phyloP scores from a whole-genome alignment of 2,113 vertebrate genomes.

The Hydrolagus affinis region DNA sequence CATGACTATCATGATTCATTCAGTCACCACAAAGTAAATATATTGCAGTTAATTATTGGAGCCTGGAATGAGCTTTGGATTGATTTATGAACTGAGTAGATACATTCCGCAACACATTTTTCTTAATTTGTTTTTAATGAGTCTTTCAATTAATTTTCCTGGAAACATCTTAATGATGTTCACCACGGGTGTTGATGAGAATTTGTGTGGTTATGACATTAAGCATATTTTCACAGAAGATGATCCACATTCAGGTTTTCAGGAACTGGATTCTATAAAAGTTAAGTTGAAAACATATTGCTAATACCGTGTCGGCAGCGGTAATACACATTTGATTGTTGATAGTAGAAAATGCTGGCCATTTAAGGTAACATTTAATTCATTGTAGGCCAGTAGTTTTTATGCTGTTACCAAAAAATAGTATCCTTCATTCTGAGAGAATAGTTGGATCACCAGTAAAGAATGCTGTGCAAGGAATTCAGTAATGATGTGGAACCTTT shows the following conservation, averaged over 20 bases:
- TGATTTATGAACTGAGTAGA: constrained; percentile 92
- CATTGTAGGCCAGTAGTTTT: too few species aligned
- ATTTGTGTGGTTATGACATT: constrained; percentile 32
- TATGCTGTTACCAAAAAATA: too few species aligned
- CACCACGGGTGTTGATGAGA: constrained; percentile 79
- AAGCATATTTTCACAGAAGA: constrained; percentile 26
- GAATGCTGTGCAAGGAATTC: too few species aligned
- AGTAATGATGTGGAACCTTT: too few species aligned
- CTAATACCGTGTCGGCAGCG: background rate
- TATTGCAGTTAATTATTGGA: constrained; percentile 92
- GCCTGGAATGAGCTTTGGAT: constrained; percentile 72
- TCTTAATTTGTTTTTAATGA: constrained; percentile 99
- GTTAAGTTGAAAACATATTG: background rate
- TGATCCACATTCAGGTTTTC: constrained; percentile 11
- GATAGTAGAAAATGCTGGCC: constrained; percentile 1
- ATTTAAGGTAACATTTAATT: background rate
- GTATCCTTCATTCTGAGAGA: too few species aligned
- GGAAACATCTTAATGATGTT: constrained; percentile 95
- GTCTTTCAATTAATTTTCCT: constrained; percentile 97
- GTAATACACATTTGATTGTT: background rate
- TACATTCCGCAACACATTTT: constrained; percentile 87
- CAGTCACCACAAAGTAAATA: constrained; percentile 99
- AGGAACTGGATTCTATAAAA: constrained; percentile 10
- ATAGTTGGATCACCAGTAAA: too few species aligned
- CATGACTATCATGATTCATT: constrained; percentile 94